phyloP scores from a whole-genome alignment of 2,888 invertebrate genomes.

The Camponotus fellah region DNA sequence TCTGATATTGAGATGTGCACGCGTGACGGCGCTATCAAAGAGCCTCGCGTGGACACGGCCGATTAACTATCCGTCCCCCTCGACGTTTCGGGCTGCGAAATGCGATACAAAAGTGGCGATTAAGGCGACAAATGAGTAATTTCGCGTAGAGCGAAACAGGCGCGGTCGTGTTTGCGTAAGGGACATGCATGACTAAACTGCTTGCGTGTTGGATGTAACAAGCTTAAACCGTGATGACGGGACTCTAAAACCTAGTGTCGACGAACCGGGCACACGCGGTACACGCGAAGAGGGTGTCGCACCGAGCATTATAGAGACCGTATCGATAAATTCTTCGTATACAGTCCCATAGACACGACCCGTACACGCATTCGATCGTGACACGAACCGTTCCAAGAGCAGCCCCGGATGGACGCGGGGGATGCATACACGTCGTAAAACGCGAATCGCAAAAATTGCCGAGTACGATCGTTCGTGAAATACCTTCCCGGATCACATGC shows the following conservation, averaged over 20 bases:
- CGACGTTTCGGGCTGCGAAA: constrained; percentile 35
- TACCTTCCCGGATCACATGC: neutral
- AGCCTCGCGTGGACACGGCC: constrained; percentile 35
- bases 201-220: constrained; percentile 46
- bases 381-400: neutral
- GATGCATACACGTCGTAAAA: neutral
- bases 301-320: constrained; percentile 20
- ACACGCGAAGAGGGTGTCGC: constrained; percentile 36
- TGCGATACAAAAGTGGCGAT: constrained; percentile 57
- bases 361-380: constrained; percentile 22
- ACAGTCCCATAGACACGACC: neutral
- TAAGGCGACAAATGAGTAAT: constrained; percentile 58
- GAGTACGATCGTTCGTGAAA: neutral
- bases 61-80: constrained; percentile 30
- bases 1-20: neutral
- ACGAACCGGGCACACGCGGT: constrained; percentile 2
- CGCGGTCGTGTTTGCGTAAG: constrained; percentile 54
- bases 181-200: constrained; percentile 49
- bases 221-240: constrained; percentile 52
- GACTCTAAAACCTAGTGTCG: constrained; percentile 49
- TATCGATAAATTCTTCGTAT: constrained; percentile 54
- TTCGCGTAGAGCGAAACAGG: constrained; percentile 45
- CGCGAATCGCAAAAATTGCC: neutral
- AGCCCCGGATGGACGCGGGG: neutral
- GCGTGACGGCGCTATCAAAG: constrained; percentile 16